Evolutionary conservation across 2,797 vertebrate species (phyloP).

Genomic region (Phataginus tetradactyla): DNA sequence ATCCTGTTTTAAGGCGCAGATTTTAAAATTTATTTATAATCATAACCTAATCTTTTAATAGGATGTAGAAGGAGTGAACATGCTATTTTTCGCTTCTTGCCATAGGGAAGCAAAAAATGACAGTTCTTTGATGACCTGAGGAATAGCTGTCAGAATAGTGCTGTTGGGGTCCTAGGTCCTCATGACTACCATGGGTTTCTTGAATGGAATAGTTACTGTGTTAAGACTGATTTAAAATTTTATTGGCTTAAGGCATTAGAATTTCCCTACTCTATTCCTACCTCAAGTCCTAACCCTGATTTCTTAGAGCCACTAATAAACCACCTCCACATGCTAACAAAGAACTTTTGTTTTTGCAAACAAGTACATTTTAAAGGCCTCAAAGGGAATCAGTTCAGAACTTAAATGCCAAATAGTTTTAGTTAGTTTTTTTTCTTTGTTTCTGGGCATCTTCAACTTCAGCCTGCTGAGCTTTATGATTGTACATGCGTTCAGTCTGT

Average conservation of each 20-base stretch:
- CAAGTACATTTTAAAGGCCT: slow-evolving; percentile 31
- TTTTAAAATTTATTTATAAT: slow-evolving; percentile 30
- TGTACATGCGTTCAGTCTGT: background rate
- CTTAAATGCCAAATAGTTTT: slow-evolving; percentile 10
- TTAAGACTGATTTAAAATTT: background rate
- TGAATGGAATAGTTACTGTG: background rate
- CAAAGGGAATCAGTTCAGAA: background rate
- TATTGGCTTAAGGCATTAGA: background rate
- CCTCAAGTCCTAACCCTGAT: background rate
- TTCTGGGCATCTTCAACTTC: background rate
- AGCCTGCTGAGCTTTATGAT: slow-evolving; percentile 30
- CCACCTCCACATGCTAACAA: background rate
- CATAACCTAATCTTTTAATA: background rate
- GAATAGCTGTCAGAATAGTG: background rate
- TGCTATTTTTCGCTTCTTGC: background rate
- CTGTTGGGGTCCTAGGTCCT: background rate
- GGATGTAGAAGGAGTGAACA: background rate
- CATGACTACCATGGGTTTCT: background rate
- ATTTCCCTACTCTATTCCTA: background rate
- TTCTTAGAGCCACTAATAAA: background rate
- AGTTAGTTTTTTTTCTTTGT: background rate
- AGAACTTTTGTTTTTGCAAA: slow-evolving; percentile 32
- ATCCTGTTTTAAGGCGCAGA: background rate
- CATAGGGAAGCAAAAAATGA: background rate
- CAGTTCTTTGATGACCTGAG: background rate